Evolutionary conservation across 2,888 invertebrate genomes (phyloP).

Genomic region (Hydrotaea diabolus): DNA sequence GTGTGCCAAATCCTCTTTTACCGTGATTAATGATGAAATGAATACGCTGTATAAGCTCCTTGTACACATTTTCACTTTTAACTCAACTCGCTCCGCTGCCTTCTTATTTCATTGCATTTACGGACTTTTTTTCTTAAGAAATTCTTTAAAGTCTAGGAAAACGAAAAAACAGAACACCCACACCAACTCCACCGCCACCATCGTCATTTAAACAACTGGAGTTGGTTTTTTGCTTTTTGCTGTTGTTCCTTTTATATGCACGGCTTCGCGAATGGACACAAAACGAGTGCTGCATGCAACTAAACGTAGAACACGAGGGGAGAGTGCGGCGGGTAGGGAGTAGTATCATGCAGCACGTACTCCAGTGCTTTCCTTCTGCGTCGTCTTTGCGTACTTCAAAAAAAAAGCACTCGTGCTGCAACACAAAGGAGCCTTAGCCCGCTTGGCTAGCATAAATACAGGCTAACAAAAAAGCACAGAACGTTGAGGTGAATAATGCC

Average conservation of each 20-base stretch:
- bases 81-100: constrained; percentile 10
- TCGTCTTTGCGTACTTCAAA: constrained; percentile 42
- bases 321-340: neutral
- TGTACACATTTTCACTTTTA: constrained; percentile 65
- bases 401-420: constrained; percentile 1
- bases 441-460: neutral
- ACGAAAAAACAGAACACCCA: constrained; percentile 59
- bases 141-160: constrained; percentile 46
- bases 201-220: neutral
- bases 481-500: constrained; percentile 33
- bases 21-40: constrained; percentile 67
- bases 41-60: constrained; percentile 59
- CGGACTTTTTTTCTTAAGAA: constrained; percentile 36
- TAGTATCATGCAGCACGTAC: constrained; percentile 51
- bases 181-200: constrained; percentile 24
- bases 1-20: constrained; percentile 63
- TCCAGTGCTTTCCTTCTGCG: constrained; percentile 22
- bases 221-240: neutral
- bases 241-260: constrained; percentile 15
- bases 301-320: constrained; percentile 13
- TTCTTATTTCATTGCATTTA: neutral
- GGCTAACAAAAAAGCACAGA: neutral
- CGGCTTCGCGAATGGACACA: neutral
- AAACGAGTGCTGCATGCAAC: neutral
- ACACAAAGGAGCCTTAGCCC: neutral